Conservation (phyloP, 2,888 invertebrate genomes). For the Plagodis pulveraria region DNA sequence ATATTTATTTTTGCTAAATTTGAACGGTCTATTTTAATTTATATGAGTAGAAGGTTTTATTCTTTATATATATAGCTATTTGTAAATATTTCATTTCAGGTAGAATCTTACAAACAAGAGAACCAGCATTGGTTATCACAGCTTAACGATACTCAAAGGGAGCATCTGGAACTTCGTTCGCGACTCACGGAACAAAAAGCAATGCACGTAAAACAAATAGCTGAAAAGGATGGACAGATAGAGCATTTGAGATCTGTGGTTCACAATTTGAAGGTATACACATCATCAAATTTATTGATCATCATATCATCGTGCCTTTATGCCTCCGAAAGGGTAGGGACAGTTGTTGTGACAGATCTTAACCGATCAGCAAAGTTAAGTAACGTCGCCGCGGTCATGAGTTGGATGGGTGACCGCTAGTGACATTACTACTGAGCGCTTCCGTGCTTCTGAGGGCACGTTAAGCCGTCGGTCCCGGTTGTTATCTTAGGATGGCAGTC, state of each 20-base stretch:
- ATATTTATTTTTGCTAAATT: background rate
- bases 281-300: background rate
- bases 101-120: slow-evolving; percentile 87
- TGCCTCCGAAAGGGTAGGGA: no score
- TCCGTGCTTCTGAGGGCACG: no score
- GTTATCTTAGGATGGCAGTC: no score
- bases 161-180: slow-evolving; percentile 78
- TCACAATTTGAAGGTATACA: slow-evolving; percentile 69
- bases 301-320: no score
- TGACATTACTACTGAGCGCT: no score
- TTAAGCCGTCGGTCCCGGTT: no score
- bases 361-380: no score
- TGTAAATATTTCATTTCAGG: slow-evolving; percentile 47
- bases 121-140: slow-evolving; percentile 86
- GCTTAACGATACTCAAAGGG: slow-evolving; percentile 79
- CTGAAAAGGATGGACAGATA: slow-evolving; percentile 75
- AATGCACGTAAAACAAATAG: slow-evolving; percentile 63
- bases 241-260: slow-evolving; percentile 72
- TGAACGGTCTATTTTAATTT: background rate
- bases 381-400: no score
- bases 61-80: no score
- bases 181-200: slow-evolving; percentile 78
- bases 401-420: no score
- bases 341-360: no score
- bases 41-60: no score